Base-by-base conservation (phyloP, 2,797 vertebrate species). In the Rhynchonycteris naso region DNA sequence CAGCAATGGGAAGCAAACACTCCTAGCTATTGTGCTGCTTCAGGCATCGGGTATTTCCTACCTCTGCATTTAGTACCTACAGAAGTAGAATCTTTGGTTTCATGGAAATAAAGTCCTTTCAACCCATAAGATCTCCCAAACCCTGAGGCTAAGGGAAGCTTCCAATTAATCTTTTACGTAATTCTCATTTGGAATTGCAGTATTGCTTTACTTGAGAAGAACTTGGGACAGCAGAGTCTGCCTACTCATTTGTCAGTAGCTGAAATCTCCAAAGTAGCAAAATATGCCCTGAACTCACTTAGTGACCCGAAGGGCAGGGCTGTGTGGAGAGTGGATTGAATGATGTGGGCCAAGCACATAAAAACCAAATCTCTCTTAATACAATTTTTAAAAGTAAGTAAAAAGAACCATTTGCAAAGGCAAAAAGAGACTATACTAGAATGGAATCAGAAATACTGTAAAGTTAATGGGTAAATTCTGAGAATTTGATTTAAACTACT, bases 171-270 rank as follows among this genome's bases (percentile, higher is more conserved):
- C 1, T 47, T 63, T 80, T 47, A 86, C 65, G 80, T 84, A 72
- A 76, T 65, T 94, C 3, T 59, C n/a, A 59, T 66, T 92, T 78
- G 66, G 28, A 93, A 93, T 65, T 74, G 22, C 33, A n/a, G n/a
- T 59, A 71, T 33, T 50, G n/a, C 5, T 69, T 79, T 68, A 85
- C 83, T 35, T 86, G 4, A 90, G 59, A 33, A 93, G 26, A 83
- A 79, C 4, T 22, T 47, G 5, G 30, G 74, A 66, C 6, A 66
- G 13, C 26, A 5, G 28, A 82, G 1, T 66, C 43, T 14, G 16
- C n/a, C 8, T 38, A 24, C 18, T 74, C 8, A 56, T 5, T 63
- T 65, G 71, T 8, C 2, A 88, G 54, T 19, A 79, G 35, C 8
- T 43, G 9, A 80, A 81, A 80, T 86, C 56, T 65, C 38, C n/a